Evolutionary conservation across 1,140 invertebrate species (phyloP), one percentile per base, ranked within the genome.

Genomic region (Gyrodactylus salaris): DNA sequence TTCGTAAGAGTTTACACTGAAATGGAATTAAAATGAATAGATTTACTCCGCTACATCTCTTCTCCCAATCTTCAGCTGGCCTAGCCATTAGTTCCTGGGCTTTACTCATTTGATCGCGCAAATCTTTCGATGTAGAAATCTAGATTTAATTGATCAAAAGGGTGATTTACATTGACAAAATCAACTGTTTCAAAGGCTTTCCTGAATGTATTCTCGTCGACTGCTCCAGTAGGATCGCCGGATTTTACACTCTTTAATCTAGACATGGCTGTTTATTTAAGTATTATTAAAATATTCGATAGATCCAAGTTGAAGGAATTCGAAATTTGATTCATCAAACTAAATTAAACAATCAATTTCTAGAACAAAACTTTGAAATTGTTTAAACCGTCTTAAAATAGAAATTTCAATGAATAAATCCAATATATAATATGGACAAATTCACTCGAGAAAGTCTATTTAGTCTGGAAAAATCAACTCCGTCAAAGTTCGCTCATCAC

Each of bases 61-160:
- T 90, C 80, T 90, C 89, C 91, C 91, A 96, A 77, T 91, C 88
- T 78, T 87, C 86, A 76, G 85, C 87, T 23, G 86, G 83, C 80
- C 92, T 88, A 20, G 85, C 85, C 27, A 95, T 84, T 1, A 84
- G 84, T 16, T 87, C 85, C 75, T 85, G 84, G 27, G 90, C 86
- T 76, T 85, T 84, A 71, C 85, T 86, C 78, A 91, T 85, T 34
- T 87, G 84, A 75, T 91, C 88, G 76, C 89, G 87, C 23, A 95
- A 81, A 76, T 93, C 90, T 76, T 87, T 84, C 16, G 84, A 81
- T 34, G 88, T 87, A 80, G 88, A 93, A 76, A 96, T 82, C 81
- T 82, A 76, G 7, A 78, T 76, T 73, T 74, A 26, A 23, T 54
- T 71, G 24, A 25, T 34, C 25, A 73, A 75, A 71, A 20, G 54